Percentiles rank a stretch among this genome's conserved stretches.
Conservation (phyloP, 2,113 vertebrate species). For the Nibea coibor region DNA sequence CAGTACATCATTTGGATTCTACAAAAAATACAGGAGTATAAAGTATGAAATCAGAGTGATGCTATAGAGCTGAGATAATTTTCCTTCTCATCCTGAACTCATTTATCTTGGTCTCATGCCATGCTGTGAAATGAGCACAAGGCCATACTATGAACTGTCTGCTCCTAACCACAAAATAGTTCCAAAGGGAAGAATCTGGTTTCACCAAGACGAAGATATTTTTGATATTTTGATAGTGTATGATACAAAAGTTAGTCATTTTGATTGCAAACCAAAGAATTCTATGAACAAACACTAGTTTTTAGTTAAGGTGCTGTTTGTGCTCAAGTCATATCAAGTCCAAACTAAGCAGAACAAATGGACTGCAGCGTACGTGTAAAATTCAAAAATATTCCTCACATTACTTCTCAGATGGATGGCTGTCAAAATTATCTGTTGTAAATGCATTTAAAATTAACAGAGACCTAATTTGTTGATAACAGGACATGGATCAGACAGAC, state of each 20-base stretch:
- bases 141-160: neutral
- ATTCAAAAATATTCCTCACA: too few relatives aligned
- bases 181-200: neutral
- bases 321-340: neutral
- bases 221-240: neutral
- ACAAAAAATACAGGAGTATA: neutral
- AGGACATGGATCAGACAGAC: neutral
- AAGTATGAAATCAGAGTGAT: neutral
- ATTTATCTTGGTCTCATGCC: neutral
- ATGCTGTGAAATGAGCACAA: constrained; percentile 34
- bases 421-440: neutral
- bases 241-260: neutral
- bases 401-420: neutral
- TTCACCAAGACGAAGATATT: neutral
- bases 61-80: neutral
- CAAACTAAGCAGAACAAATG: neutral
- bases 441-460: too few relatives aligned
- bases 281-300: neutral
- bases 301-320: neutral
- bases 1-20: neutral
- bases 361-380: too few relatives aligned
- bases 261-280: neutral
- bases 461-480: neutral
- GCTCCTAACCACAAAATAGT: neutral
- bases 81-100: neutral